A percentile compares a stretch with the other conserved stretches of the same genome.
Conservation (phyloP, 2,888 invertebrate genomes). For the Liodrosophila aerea region DNA sequence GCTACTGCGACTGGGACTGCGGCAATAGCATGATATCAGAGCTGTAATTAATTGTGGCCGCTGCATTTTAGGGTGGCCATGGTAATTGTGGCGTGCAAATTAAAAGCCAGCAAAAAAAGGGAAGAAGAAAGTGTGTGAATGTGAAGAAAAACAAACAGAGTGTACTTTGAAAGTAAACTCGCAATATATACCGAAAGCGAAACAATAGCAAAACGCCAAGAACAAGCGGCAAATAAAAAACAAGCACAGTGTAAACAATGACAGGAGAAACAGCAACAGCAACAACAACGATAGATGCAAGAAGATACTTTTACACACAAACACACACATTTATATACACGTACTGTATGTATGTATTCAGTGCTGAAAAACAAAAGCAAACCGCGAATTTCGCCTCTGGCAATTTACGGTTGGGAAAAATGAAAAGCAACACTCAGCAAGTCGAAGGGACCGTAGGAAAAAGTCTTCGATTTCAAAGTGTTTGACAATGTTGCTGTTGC, state of each 20-base stretch:
- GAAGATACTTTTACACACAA: constrained; percentile 35
- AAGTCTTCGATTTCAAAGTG: constrained; percentile 77
- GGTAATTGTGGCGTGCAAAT: constrained; percentile 78
- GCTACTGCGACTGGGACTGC: constrained; percentile 20
- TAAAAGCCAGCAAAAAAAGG: constrained; percentile 69
- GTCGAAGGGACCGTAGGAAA: constrained; percentile 39
- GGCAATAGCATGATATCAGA: constrained; percentile 61
- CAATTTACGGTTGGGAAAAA: constrained; percentile 69
- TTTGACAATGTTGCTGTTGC: constrained; percentile 42
- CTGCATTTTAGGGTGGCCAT: constrained; percentile 76
- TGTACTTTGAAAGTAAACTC: constrained; percentile 54
- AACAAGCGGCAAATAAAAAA: constrained; percentile 18
- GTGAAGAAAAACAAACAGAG: constrained; percentile 54
- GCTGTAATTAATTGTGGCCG: constrained; percentile 77
- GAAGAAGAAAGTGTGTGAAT: constrained; percentile 50
- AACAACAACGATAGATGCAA: constrained; percentile 36
- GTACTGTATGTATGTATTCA: not conserved
- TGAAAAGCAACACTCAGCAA: constrained; percentile 52
- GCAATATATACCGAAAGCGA: constrained; percentile 50
- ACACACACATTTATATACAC: not conserved
- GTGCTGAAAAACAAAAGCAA: constrained; percentile 33
- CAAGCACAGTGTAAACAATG: constrained; percentile 53
- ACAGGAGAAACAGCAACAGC: constrained; percentile 39
- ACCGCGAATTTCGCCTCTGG: constrained; percentile 71
- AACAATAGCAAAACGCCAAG: constrained; percentile 30